These are phyloP conservation scores for Mythimna pallens DNA, from an alignment of 2,888 invertebrate species.

Conservation along the genomic window DNA sequence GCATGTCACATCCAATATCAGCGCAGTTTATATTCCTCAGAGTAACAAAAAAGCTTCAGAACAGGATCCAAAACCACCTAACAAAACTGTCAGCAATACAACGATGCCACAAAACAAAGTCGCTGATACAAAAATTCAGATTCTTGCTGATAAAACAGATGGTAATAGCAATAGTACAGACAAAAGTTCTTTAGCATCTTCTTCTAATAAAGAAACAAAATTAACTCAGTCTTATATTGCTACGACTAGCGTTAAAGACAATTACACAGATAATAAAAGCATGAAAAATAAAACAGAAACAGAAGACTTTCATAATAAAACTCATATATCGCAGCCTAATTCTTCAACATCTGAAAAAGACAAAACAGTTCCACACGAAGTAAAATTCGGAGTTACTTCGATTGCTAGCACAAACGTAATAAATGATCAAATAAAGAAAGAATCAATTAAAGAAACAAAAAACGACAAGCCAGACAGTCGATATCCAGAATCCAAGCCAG, in stretches of 20 bases:
- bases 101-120: constrained; percentile 25
- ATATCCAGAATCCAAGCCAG: constrained; percentile 24
- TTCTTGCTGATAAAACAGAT: constrained; percentile 29
- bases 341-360: constrained; percentile 11
- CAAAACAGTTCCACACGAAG: constrained; percentile 17
- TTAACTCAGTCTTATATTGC: constrained; percentile 23
- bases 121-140: constrained; percentile 20
- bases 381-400: neutral
- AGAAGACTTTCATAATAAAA: constrained; percentile 10
- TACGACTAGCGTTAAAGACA: constrained; percentile 15
- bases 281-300: constrained; percentile 11
- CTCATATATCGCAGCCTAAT: constrained; percentile 9
- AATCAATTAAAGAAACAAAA: constrained; percentile 25
- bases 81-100: constrained; percentile 20
- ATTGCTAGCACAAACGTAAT: neutral
- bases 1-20: constrained; percentile 59
- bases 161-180: constrained; percentile 10
- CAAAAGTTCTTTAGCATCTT: constrained; percentile 13
- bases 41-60: constrained; percentile 44
- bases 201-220: constrained; percentile 32
- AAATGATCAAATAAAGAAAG: too few relatives aligned
- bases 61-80: constrained; percentile 36
- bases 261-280: constrained; percentile 14
- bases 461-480: constrained; percentile 1
- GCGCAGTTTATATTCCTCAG: constrained; percentile 50